Conservation (phyloP, 2,113 vertebrate genomes). For the Pterocles orientalis region DNA sequence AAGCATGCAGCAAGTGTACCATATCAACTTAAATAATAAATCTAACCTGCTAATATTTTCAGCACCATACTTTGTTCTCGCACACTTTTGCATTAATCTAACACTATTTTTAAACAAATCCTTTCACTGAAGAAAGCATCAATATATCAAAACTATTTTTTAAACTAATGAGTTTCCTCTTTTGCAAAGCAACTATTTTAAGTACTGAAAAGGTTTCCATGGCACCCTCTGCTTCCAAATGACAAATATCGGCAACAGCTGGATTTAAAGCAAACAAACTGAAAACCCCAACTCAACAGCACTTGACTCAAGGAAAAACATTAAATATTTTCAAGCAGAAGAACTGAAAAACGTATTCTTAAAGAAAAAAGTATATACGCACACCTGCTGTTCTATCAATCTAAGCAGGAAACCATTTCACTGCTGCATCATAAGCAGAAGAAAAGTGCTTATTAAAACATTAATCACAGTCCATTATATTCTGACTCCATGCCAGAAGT, state of each 20-base stretch:
- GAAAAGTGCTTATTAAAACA: constrained; percentile 85
- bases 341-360: constrained; percentile 34
- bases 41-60: constrained; percentile 48
- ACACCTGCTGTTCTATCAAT: constrained; percentile 82
- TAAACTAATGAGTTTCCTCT: constrained; percentile 28
- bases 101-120: constrained; percentile 54
- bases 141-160: constrained; percentile 44
- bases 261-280: constrained; percentile 36
- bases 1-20: not conserved
- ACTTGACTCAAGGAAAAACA: constrained; percentile 43
- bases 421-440: constrained; percentile 77
- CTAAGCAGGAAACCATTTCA: constrained; percentile 77
- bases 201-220: constrained; percentile 4
- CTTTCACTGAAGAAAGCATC: constrained; percentile 17
- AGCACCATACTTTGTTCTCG: not conserved
- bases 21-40: constrained; percentile 37
- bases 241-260: not conserved
- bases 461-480: constrained; percentile 85
- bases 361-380: constrained; percentile 21
- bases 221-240: not conserved
- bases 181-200: constrained; percentile 47
- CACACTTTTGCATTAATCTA: constrained; percentile 2
- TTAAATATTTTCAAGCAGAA: constrained; percentile 41
- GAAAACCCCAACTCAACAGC: not conserved
- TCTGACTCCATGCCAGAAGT: constrained; percentile 80